phyloP scores from a whole-genome alignment of 2,797 vertebrate genomes.

The Manis crassicaudata region DNA sequence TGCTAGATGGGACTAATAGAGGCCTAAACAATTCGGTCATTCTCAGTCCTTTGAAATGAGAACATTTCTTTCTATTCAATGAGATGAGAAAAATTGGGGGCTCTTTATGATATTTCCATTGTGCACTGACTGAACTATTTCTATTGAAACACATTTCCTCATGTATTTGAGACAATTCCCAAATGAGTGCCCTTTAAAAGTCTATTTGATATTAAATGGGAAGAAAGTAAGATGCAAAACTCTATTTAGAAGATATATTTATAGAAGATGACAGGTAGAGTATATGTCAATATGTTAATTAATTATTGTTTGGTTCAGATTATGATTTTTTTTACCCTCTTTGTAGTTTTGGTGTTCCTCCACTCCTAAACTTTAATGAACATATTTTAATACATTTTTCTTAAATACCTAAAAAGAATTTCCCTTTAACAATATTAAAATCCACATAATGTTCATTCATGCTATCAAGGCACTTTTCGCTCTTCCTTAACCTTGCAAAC shows the following conservation, averaged over 20 bases:
- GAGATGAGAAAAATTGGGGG: neutral
- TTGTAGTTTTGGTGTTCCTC: neutral
- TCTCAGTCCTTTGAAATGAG: neutral
- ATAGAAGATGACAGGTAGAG: neutral
- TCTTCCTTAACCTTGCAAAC: neutral
- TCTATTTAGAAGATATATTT: neutral
- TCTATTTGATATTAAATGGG: neutral
- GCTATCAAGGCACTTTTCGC: neutral
- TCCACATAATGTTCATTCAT: neutral
- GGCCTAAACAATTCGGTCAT: neutral
- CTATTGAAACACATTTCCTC: neutral
- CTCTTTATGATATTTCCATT: neutral
- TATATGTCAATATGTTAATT: neutral
- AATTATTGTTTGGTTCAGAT: neutral
- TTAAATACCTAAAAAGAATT: neutral
- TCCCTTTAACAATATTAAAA: neutral
- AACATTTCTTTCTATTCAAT: neutral
- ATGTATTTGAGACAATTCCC: neutral
- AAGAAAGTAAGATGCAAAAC: neutral
- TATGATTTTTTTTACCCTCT: neutral
- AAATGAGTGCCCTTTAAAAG: neutral
- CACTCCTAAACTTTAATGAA: neutral
- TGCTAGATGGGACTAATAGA: neutral
- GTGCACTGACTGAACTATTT: neutral
- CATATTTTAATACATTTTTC: conserved; percentile 7